Conservation (phyloP, 1,140 invertebrate species). For the Neodiprion virginianus region DNA sequence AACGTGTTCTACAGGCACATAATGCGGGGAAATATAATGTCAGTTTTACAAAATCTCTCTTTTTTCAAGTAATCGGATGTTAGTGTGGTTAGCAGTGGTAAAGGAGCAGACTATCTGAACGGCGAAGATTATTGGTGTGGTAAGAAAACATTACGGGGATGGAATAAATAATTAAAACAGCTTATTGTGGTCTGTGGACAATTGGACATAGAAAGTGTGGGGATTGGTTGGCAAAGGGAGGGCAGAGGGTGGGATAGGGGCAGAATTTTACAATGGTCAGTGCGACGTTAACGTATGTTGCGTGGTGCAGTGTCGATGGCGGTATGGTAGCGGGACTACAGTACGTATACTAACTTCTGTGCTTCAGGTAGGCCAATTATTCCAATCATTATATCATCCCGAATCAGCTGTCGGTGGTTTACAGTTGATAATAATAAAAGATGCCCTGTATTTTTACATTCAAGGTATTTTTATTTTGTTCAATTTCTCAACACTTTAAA, state of each 20-base stretch:
- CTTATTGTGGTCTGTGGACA: constrained; percentile 12
- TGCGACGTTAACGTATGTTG: background rate
- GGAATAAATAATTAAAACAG: background rate
- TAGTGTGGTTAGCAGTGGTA: background rate
- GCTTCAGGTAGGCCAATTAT: constrained; percentile 63
- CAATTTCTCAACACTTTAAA: background rate
- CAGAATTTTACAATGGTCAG: constrained; percentile 46
- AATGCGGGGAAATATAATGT: background rate
- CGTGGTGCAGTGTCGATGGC: constrained; percentile 61
- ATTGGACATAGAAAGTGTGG: constrained; percentile 13
- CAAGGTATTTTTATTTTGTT: background rate
- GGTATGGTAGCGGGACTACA: constrained; percentile 61
- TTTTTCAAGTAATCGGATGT: background rate
- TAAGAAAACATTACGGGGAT: background rate
- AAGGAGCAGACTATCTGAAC: background rate
- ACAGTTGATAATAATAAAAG: background rate
- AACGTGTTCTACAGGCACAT: background rate
- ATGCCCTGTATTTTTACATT: background rate
- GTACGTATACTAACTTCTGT: constrained; percentile 64
- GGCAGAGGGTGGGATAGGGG: background rate
- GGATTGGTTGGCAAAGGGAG: constrained; percentile 9
- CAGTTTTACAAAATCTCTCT: background rate
- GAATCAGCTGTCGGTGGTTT: background rate
- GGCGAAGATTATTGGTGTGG: background rate
- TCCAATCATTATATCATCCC: constrained; percentile 55